Base-by-base conservation (phyloP, 1,140 invertebrate species). In the Plodia interpunctella region DNA sequence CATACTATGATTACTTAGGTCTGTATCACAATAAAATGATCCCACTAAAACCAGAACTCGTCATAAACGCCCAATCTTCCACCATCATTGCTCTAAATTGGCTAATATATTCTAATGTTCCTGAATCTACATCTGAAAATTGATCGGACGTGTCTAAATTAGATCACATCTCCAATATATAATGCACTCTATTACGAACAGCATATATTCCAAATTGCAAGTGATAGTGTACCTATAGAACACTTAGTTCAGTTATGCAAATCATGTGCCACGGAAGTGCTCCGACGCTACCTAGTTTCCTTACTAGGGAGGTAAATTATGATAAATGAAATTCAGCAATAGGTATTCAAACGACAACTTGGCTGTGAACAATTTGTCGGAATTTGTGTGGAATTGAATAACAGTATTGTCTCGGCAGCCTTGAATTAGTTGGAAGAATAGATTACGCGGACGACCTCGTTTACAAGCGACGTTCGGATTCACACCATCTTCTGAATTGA, bases 251-350 rank as follows among this genome's bases (percentile, higher is more conserved):
- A 66, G 76, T 80, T 83, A 87, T 87, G 80, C 74, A 84, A 84
- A 84, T 86, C 71, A 68, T 73, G 70, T 71, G 66, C 72, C 62
- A 57, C 70, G 75, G 76, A 80, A 82, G 74, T 76, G 74, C 71
- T 68, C 60, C 66, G 63, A 79, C 78, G 74, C 77, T 76, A 77
- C 76, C 70, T 77, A 80, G 77, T 79, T 82, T 75, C 80, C 74
- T 75, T 72, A 76, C 73, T 78, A 73, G 68, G 76, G 71, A 75
- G 70, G 78, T 72, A 78, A 82, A 82, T 83, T 80, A 80, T 81
- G 80, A 83, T 81, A 83, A 81, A 83, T 83, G 73, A 74, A 78
- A 79, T 76, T 68, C 65, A 65, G 65, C 66, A 65, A 66, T 72
- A 49, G 57, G 18, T 58, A 68, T 70, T 68, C 63, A 69, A 61